Base-by-base conservation (phyloP, 2,797 vertebrate genomes). In the Huso huso region DNA sequence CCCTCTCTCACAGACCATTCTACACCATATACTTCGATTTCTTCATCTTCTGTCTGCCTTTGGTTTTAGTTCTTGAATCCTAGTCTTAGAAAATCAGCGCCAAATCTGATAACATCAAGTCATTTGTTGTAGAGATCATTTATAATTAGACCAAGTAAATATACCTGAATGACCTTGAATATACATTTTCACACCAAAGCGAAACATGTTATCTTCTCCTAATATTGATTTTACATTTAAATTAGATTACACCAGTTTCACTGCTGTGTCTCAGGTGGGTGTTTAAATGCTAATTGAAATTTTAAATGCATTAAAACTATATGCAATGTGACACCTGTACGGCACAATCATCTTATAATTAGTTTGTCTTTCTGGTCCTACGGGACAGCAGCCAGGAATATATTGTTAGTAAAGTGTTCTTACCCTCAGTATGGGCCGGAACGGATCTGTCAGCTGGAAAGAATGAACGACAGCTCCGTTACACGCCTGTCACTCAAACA, bases 381-480 rank as follows among this genome's bases (percentile, higher is more conserved):
- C 7, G 72, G 81, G 80, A 76, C 72, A 73, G 70, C 65, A 1
- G 18, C 77, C 80, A 71, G 73, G 74, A 69, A 77, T 71, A 74
- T 74, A 83, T 68, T 18, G 76, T 69, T 83, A 74, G 77, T 65
- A 82, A 82, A 83, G 76, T 73, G 82, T 83, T 83, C 91, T 93
- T 93, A 99, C 96, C 94, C 96, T 96, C 85, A 96, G 84, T 90
- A 97, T 94, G 74, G 95, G 93, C 82, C 96, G 91, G 87, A 96
- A 96, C 58, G 95, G 94, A 91, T 99, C 96, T 75, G 96, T 90
- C 89, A 99, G 85, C 96, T 99, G 81, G 75, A 89, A 84, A 88
- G 79, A 88, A 85, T 84, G 87, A 89, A 85, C 87, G 86, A 90
- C 88, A 90, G 78, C 73, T 79, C 74, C 77, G 86, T 93, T 89